Conservation (phyloP, 2,888 invertebrate species). For the Lucinisca nassula region DNA sequence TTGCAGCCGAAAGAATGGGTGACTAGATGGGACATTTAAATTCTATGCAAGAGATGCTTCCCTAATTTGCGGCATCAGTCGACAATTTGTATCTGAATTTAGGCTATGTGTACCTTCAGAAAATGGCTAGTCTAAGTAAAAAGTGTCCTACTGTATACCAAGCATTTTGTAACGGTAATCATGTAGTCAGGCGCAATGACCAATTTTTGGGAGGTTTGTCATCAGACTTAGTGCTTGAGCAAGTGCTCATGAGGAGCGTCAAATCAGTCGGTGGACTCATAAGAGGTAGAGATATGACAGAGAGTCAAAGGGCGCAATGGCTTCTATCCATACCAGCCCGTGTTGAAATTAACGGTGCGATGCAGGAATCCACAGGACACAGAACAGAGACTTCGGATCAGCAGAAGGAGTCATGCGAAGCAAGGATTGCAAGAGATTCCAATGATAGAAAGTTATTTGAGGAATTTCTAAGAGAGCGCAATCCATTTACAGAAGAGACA, state of each 20-base stretch:
- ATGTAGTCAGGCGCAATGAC: constrained; percentile 54
- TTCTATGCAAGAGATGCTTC: constrained; percentile 49
- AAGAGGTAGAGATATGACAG: constrained; percentile 64
- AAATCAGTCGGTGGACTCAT: constrained; percentile 71
- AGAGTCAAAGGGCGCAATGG: constrained; percentile 47
- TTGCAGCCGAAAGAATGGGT: constrained; percentile 59
- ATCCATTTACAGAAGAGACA: constrained; percentile 63
- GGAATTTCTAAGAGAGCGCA: constrained; percentile 49
- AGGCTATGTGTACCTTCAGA: constrained; percentile 41
- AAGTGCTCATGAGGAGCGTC: constrained; percentile 69
- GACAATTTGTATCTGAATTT: constrained; percentile 60
- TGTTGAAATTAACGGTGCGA: constrained; percentile 55
- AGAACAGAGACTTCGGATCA: constrained; percentile 29
- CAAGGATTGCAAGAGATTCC: constrained; percentile 52
- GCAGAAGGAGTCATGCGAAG: constrained; percentile 38
- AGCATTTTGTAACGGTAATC: constrained; percentile 45
- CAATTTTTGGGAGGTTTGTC: constrained; percentile 57
- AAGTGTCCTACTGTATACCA: constrained; percentile 47
- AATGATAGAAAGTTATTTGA: constrained; percentile 59
- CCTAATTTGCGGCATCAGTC: constrained; percentile 57
- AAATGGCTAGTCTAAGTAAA: constrained; percentile 30
- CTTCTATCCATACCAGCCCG: constrained; percentile 62
- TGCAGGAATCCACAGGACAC: constrained; percentile 59
- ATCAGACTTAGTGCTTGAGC: constrained; percentile 67
- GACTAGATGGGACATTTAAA: constrained; percentile 51